phyloP scores from a whole-genome alignment of 64 coral and sea anemone genomes.

The Actinia tenebrosa region DNA sequence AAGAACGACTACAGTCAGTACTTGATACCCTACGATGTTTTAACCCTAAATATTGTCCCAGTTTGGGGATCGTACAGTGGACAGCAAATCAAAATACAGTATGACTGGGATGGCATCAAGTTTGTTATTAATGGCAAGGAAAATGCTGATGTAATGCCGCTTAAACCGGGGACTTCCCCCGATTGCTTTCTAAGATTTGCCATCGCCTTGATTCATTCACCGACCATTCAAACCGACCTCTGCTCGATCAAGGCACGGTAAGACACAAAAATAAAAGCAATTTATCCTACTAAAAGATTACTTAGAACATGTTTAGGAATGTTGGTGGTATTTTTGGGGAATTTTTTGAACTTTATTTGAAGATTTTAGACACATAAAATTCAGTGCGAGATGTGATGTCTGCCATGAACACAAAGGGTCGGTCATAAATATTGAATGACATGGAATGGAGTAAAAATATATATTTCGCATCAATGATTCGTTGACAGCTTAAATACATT shows the following conservation, averaged over 20 bases:
- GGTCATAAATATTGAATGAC: background rate
- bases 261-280: background rate
- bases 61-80: conserved; percentile 42
- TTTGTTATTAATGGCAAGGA: conserved; percentile 16
- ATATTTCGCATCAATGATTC: too few species aligned
- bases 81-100: conserved; percentile 15
- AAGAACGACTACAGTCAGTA: conserved; percentile 48
- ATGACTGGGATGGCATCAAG: conserved; percentile 45
- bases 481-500: too few species aligned
- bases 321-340: background rate
- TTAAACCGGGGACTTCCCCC: conserved; percentile 64
- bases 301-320: background rate
- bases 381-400: background rate
- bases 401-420: background rate
- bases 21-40: conserved; percentile 31
- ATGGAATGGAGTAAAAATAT: background rate
- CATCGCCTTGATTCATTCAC: background rate
- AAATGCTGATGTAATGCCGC: conserved; percentile 38
- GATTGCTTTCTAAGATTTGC: conserved; percentile 11
- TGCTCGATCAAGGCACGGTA: background rate
- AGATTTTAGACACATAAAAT: background rate
- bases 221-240: background rate
- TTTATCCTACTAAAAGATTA: background rate
- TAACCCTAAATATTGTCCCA: background rate
- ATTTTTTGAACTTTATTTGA: background rate